Evolutionary conservation across 2,797 vertebrate genomes (phyloP), one percentile per base, ranked within the genome.

Genomic region (Vespertilio murinus): DNA sequence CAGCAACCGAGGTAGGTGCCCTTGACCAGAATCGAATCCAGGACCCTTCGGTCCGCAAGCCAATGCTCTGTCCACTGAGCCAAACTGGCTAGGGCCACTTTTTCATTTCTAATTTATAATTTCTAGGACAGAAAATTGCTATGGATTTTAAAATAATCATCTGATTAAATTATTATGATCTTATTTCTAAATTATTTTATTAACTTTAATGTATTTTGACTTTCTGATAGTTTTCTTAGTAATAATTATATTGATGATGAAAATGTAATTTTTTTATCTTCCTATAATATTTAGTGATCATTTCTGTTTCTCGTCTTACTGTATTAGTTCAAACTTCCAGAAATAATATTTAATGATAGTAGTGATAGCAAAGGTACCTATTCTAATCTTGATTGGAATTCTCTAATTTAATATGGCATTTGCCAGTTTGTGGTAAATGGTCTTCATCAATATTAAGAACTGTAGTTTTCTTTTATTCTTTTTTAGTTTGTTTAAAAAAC

Each of bases 161-260:
- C 25, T 78, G 45, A 78, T 33, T 38, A 56, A 69, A n/a, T 70
- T 79, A 59, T 86, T 79, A 85, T 67, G 49, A 65, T 54, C 65
- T 59, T 61, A 56, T 59, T 70, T 92, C 73, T 49, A 49, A 47
- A 25, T 59, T 85, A 45, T 30, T 14, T 59, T 56, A 70, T 38
- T 71, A 78, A 73, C 69, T 71, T 86, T 25, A 61, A 45, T 33
- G 73, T 23, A 33, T 65, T 82, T 65, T 69, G 59, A 28, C 59
- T 67, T 81, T 75, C 77, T 69, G 25, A 82, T 81, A 75, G 47
- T 75, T 88, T 82, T 82, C 59, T 67, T 74, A 75, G 85, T 47
- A 81, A n/a, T 65, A 74, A 71, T 71, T 67, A 88, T 25, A 69
- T 59, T 88, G 54, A 85, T 69, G 38, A 69, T 23, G 8, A 77